phyloP scores from a whole-genome alignment of 2,888 invertebrate genomes.

The Nomada flava region DNA sequence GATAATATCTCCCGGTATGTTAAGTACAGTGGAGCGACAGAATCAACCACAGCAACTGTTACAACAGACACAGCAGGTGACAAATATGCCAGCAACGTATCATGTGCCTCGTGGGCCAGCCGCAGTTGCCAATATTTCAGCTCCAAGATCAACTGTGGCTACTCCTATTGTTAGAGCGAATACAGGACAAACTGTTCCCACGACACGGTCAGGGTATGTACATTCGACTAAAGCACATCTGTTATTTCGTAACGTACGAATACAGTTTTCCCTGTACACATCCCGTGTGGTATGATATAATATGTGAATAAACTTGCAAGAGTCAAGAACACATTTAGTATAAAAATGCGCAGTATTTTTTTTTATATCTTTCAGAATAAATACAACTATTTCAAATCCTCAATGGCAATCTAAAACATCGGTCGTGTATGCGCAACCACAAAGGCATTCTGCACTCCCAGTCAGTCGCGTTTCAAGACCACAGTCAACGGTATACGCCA shows the following conservation, averaged over 20 bases:
- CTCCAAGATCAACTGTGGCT: slow-evolving; percentile 88
- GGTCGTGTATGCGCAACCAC: slow-evolving; percentile 80
- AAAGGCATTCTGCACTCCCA: slow-evolving; percentile 79
- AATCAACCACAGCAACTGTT: slow-evolving; percentile 73
- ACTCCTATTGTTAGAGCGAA: slow-evolving; percentile 84
- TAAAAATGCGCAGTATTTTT: background rate
- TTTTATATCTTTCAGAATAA: slow-evolving; percentile 69
- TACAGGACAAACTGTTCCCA: slow-evolving; percentile 79
- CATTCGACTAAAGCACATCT: no score
- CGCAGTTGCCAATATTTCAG: slow-evolving; percentile 90
- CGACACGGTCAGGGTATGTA: slow-evolving; percentile 78
- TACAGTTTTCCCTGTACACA: background rate
- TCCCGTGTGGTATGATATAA: background rate
- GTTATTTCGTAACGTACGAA: background rate
- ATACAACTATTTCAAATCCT: slow-evolving; percentile 77
- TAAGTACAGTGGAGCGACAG: slow-evolving; percentile 80
- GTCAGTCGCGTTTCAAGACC: slow-evolving; percentile 78
- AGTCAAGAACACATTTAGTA: background rate
- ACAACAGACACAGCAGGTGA: slow-evolving; percentile 80
- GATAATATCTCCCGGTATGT: slow-evolving; percentile 81
- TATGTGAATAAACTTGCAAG: background rate
- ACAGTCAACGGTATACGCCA: slow-evolving; percentile 74
- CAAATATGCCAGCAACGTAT: slow-evolving; percentile 82
- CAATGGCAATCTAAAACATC: slow-evolving; percentile 82
- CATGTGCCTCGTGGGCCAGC: slow-evolving; percentile 88